Evolutionary conservation across 2,113 vertebrate species (phyloP).

Genomic region (Castor canadensis): DNA sequence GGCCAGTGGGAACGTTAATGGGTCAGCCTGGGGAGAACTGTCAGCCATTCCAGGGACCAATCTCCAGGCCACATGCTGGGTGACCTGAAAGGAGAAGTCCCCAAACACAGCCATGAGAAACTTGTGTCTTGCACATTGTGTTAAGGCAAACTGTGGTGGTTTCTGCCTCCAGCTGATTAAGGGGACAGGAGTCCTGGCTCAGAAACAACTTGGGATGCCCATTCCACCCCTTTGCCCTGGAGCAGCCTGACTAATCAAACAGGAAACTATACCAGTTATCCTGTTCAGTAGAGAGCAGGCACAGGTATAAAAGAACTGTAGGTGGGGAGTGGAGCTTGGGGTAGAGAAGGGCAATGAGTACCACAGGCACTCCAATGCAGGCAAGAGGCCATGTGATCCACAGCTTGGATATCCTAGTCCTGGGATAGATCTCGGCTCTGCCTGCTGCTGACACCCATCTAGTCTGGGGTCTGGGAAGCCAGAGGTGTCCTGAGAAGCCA

Average conservation of each 20-base stretch:
- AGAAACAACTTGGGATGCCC: background rate
- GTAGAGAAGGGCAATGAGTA: background rate
- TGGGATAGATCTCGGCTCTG: background rate
- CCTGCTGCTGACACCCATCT: background rate
- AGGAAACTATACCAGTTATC: background rate
- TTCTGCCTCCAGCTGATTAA: background rate
- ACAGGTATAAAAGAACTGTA: background rate
- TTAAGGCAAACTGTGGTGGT: background rate
- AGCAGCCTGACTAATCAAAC: background rate
- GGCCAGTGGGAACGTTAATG: background rate
- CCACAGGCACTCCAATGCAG: fast-evolving
- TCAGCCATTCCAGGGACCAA: background rate
- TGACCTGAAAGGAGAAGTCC: background rate
- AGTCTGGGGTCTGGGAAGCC: background rate
- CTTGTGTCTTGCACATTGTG: background rate
- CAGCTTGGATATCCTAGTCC: background rate
- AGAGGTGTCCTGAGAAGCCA: background rate
- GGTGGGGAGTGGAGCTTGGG: background rate
- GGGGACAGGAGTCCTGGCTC: background rate
- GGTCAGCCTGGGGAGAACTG: background rate
- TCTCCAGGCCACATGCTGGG: background rate
- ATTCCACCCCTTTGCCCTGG: background rate
- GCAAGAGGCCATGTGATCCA: background rate
- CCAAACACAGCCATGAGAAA: background rate
- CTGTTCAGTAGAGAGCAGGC: background rate